Evolutionary conservation across 2,797 vertebrate genomes (phyloP).

Genomic region (Diplodus puntazzo): DNA sequence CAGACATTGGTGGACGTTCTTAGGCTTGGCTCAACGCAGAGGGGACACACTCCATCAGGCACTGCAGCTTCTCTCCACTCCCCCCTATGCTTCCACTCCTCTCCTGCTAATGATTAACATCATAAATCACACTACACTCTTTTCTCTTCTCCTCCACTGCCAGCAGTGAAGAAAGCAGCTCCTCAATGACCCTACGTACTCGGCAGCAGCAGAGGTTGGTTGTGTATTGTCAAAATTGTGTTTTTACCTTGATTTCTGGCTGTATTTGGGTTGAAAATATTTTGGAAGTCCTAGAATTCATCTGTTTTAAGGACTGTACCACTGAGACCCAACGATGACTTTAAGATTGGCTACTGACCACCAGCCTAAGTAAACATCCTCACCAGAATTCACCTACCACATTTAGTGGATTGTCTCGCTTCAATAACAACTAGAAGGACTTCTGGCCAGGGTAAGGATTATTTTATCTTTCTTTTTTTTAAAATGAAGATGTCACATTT

Average conservation of each 20-base stretch:
- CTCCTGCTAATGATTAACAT: slow-evolving; percentile 72
- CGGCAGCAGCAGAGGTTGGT: neutral
- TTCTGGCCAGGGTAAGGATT: neutral
- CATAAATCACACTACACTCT: slow-evolving; percentile 71
- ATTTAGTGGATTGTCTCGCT: neutral
- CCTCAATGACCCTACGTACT: slow-evolving; percentile 33
- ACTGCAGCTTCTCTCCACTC: slow-evolving; percentile 47
- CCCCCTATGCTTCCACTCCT: slow-evolving; percentile 52
- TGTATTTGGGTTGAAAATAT: slow-evolving; percentile 1
- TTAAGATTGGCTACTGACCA: neutral
- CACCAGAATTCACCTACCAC: neutral
- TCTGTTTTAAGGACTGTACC: neutral
- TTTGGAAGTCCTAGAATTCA: slow-evolving; percentile 4
- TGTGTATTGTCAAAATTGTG: slow-evolving; percentile 21
- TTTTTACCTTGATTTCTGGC: slow-evolving; percentile 26
- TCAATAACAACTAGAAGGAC: neutral
- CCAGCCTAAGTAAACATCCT: slow-evolving; percentile 14
- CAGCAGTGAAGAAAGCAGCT: slow-evolving; percentile 46
- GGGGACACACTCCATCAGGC: slow-evolving; percentile 69
- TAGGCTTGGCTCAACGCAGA: slow-evolving; percentile 47
- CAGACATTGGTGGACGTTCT: slow-evolving; percentile 33
- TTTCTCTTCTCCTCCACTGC: slow-evolving; percentile 42
- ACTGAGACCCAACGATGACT: slow-evolving; percentile 13
- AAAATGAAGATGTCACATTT: neutral
- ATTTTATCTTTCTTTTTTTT: neutral